Evolutionary conservation across 2,797 vertebrate genomes (phyloP), one percentile per base, ranked within the genome.

Genomic region (Capromys pilorides): DNA sequence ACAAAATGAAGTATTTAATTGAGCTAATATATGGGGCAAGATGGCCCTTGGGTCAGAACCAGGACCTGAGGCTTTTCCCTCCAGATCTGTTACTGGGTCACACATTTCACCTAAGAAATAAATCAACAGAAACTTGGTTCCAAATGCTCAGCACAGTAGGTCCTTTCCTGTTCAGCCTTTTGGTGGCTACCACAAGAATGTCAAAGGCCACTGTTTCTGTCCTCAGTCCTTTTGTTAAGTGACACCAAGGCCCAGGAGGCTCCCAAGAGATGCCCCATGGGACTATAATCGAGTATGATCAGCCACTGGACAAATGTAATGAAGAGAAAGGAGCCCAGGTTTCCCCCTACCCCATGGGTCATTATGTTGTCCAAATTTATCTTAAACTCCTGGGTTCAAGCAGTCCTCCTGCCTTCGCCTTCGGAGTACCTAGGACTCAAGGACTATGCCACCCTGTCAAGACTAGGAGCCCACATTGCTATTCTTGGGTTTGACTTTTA

Each of bases 1-100:
- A 94, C 71, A 85, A 91, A 95, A 94, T 2, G 69, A 95, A 80
- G 64, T 73, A 84, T 39, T 81, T 83, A 13, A 9, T 24, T 81
- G 80, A 85, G n/a, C 51, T 64, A 81, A 49, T 10, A 31, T 51
- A 83, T 14, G 36, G 49, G 78, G 83, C 71, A 62, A 85, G 64
- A 45, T 51, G 49, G 54, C 66, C 33, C 2, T 9, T 81, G 93
- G 84, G 67, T 71, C 87, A 61, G 91, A 94, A 91, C 41, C 78
- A 66, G 91, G 41, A 89, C 49, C 87, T 45, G 41, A 77, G n/a
- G 51, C n/a, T 89, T 36, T 89, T 78, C 81, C 28, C 78, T 83
- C 28, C 11, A 33, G 71, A 54, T 73, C 87, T 91, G 33, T 75
- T 51, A 85, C 36, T 59, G 22, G 41, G 59, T 66, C 49, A 83